Evolutionary conservation across 2,888 invertebrate species (phyloP).

Genomic region (Callinectes sapidus): DNA sequence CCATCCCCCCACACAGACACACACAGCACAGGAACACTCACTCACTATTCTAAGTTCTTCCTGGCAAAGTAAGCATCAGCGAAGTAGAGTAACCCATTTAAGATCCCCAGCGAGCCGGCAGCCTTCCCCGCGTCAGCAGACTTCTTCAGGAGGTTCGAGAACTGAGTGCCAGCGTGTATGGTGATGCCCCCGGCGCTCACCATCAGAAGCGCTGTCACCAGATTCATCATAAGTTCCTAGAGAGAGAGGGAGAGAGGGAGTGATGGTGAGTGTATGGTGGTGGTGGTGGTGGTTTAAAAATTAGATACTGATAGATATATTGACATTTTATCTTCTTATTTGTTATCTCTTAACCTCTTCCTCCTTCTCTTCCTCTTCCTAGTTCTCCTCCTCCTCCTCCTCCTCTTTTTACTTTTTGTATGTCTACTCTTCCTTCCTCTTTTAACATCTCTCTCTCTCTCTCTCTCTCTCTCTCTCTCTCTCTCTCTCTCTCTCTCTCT

Average conservation of each 20-base stretch:
- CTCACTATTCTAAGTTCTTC: background rate
- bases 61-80: background rate
- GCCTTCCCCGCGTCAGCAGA: background rate
- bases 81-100: constrained; percentile 2
- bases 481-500: background rate
- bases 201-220: background rate
- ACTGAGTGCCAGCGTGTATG: background rate
- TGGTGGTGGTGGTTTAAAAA: no score
- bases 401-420: no score
- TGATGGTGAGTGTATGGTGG: background rate
- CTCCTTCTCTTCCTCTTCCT: background rate
- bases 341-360: background rate
- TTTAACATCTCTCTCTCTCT: no score
- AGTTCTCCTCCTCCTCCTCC: background rate
- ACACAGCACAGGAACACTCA: no score
- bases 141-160: background rate
- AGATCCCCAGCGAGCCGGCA: background rate
- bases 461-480: no score
- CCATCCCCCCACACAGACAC: no score
- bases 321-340: no score
- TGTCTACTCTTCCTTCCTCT: no score
- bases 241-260: background rate
- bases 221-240: background rate
- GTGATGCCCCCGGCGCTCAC: constrained; percentile 3
- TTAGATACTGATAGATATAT: no score